Evolutionary conservation across 2,888 invertebrate genomes (phyloP), one percentile per base, ranked within the genome.

Genomic region (Fabriciana adippe): DNA sequence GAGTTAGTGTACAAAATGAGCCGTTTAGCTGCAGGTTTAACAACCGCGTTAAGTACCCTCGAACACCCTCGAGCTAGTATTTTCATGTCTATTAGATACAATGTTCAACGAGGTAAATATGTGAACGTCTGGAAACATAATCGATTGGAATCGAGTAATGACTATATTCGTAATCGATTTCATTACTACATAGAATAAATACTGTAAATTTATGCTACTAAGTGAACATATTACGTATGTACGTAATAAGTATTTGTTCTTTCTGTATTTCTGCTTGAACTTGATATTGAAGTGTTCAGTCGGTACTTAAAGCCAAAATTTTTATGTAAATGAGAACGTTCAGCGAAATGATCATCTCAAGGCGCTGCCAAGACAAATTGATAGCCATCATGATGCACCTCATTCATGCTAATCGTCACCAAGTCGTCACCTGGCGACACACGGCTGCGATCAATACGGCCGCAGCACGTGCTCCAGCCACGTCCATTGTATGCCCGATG

Each of bases 381-480:
- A 89, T 90, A 89, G 85, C 73, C 81, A 90, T 89, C 89, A 79
- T 76, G 76, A 76, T 73, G 73, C 80, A 84, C 81, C 79, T 76
- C 77, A 81, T 76, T 82, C 82, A 86, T 87, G 88, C 84, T 87
- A 89, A 90, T 89, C 89, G 85, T 75, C 79, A 77, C 81, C 74
- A 76, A 83, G 87, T 80, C 84, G 86, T 87, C 87, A 87, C 85
- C 85, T 81, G 84, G 81, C 83, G 83, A 81, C 83, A 79, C 78
- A 75, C 77, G 73, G 77, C 77, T 78, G 76, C 81, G 83, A 87
- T 89, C 90, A 87, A 89, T 86, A 81, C 82, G 78, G 76, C 84
- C 87, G 84, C 85, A 88, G 90, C 92, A 89, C 91, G 91, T 90
- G 91, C 88, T 86, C 82, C 80, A 81, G 81, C 83, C 81, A 83